Base-by-base conservation (phyloP, 2,888 invertebrate species). In the Acronicta aceris region DNA sequence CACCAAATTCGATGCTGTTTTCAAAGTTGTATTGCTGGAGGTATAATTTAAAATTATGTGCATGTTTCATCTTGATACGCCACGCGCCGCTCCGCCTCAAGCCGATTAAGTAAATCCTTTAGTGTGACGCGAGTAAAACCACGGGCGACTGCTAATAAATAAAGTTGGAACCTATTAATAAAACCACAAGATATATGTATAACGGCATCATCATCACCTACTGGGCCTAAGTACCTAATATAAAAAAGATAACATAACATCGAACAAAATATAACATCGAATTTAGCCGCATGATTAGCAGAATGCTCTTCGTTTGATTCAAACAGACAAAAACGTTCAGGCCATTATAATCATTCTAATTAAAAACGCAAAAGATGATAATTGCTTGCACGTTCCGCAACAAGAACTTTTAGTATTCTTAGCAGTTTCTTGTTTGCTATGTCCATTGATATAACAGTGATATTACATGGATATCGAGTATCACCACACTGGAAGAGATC, bases 371-470 rank as follows among this genome's bases (percentile, higher is more conserved):
- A 70, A 36, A 57, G 38, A 59, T 27, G 65, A 43, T 60, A 70
- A 70, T 70, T 50, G 66, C 38, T 64, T 36, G 21, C 33, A 59
- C 50, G 55, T 47, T 30, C 50, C 30, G 59, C 17, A 56, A 56
- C 48, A 25, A 38, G 30, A 46, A 53, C 57, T 40, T 47, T 54
- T 42, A 43, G 33, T 36, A 54, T 63, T 54, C 51, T 63, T 58
- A 56, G 59, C 43, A 48, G 56, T 55, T 46, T 61, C 50, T 71
- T 76, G 58, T 77, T 66, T 65, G 52, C 25, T n/a, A n/a, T 50
- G n/a, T 17, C 55, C 46, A 69, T 69, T 72, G 56, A 53, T 66
- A 21, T 21, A 21, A 21, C 21, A 43, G 50, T 30, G 16, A 38
- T 46, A 53, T 15, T 48, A 54, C 67, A 40, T 21, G 30, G 49